Conservation (phyloP, 2,797 vertebrate species). For the Diplodus sargus region DNA sequence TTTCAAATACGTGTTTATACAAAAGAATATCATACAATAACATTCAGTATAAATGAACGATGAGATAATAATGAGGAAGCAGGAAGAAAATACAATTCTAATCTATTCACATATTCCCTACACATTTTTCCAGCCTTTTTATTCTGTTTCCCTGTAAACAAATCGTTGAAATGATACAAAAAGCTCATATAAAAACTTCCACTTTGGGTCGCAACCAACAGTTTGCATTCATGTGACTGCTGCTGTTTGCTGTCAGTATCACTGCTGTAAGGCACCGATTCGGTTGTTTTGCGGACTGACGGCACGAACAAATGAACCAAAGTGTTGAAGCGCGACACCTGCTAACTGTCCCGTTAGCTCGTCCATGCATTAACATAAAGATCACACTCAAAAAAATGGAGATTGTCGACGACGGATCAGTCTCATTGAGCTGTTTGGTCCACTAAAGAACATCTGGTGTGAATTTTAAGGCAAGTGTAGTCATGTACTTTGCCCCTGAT, state of each 20-base stretch:
- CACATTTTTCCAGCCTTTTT: constrained; percentile 73
- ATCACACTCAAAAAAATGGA: constrained; percentile 67
- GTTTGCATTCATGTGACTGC: constrained; percentile 67
- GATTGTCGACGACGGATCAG: constrained; percentile 71
- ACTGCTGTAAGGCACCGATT: constrained; percentile 84
- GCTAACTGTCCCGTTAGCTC: constrained; percentile 52
- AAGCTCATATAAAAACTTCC: constrained; percentile 74
- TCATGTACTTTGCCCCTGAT: constrained; percentile 68
- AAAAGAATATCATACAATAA: constrained; percentile 82
- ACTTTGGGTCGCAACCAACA: constrained; percentile 67
- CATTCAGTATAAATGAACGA: constrained; percentile 81
- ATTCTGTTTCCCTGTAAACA: constrained; percentile 81
- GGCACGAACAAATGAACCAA: constrained; percentile 63
- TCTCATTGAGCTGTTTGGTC: constrained; percentile 83
- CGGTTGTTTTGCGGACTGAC: constrained; percentile 63
- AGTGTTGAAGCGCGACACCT: constrained; percentile 54
- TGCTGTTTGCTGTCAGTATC: constrained; percentile 58
- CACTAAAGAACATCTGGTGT: constrained; percentile 77
- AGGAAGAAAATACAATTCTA: constrained; percentile 70
- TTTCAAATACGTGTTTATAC: constrained; percentile 82
- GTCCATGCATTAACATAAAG: constrained; percentile 71
- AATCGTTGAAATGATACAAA: constrained; percentile 81
- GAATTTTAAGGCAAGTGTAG: constrained; percentile 78
- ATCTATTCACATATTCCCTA: constrained; percentile 79
- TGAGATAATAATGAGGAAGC: constrained; percentile 67